phyloP scores from a whole-genome alignment of 92 coral and sea anemone genomes.

The Siderastrea siderea region DNA sequence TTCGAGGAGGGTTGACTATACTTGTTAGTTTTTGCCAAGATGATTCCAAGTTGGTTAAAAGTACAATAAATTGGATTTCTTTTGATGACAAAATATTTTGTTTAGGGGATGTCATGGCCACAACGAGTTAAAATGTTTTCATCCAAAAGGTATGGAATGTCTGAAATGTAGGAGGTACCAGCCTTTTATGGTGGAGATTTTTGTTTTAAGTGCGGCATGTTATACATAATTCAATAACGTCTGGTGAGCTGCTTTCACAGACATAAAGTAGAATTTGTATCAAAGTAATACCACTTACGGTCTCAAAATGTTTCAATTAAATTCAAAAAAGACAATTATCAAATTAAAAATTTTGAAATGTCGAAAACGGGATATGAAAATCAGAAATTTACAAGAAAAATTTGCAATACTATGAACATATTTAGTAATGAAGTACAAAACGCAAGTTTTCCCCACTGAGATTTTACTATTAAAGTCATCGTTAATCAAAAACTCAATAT shows the following conservation, averaged over 20 bases:
- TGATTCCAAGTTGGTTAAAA: no score
- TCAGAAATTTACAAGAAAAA: background rate
- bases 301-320: no score
- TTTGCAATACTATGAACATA: background rate
- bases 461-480: no score
- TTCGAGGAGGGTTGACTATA: no score
- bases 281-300: no score
- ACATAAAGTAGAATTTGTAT: no score
- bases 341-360: no score
- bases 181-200: background rate
- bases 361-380: no score
- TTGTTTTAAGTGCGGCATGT: background rate
- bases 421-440: no score
- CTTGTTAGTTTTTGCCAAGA: background rate
- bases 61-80: background rate
- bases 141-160: background rate
- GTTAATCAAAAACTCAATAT: background rate
- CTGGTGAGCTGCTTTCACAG: background rate
- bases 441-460: no score
- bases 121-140: no score
- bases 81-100: background rate
- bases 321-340: no score
- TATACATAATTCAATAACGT: background rate
- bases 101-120: background rate
- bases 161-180: background rate